These are phyloP conservation scores for Orientallactaga sibirica DNA, from an alignment of 2,797 vertebrate genomes.

Conservation along the genomic window DNA sequence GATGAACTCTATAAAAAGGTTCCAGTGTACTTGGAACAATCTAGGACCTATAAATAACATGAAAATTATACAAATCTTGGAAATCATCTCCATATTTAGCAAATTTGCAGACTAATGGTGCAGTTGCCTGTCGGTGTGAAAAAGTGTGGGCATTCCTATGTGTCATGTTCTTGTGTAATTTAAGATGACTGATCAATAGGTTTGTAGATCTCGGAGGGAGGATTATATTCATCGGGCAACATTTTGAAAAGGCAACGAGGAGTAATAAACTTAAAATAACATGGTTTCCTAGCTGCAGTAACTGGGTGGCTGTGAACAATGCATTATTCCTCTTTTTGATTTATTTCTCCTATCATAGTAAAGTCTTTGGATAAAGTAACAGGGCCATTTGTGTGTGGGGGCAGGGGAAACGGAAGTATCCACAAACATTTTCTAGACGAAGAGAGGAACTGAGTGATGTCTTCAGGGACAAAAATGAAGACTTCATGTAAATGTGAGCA, in stretches of 20 bases:
- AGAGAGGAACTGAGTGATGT: neutral
- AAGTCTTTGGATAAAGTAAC: constrained; percentile 41
- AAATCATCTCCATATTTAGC: neutral
- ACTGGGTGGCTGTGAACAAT: constrained; percentile 40
- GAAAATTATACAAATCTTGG: constrained; percentile 30
- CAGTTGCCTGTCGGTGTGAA: neutral
- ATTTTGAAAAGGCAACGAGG: constrained; percentile 61
- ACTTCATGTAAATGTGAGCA: constrained; percentile 45
- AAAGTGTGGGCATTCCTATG: constrained; percentile 15
- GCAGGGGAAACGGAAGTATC: neutral
- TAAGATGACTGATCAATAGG: constrained; percentile 65
- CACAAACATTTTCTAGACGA: constrained; percentile 35
- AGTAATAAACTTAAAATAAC: constrained; percentile 65
- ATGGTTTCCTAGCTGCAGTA: constrained; percentile 30
- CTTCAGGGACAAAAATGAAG: constrained; percentile 59
- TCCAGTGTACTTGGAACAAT: neutral
- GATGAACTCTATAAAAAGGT: constrained; percentile 13
- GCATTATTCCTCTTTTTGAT: neutral
- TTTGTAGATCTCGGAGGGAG: constrained; percentile 60
- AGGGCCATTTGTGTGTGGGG: neutral
- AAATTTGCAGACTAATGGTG: neutral
- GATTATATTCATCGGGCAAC: constrained; percentile 58
- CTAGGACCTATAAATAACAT: neutral
- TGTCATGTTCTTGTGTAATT: constrained; percentile 14
- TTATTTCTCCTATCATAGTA: constrained; percentile 42